phyloP scores from a whole-genome alignment of 2,888 invertebrate species.

The Drosophila borborema region DNA sequence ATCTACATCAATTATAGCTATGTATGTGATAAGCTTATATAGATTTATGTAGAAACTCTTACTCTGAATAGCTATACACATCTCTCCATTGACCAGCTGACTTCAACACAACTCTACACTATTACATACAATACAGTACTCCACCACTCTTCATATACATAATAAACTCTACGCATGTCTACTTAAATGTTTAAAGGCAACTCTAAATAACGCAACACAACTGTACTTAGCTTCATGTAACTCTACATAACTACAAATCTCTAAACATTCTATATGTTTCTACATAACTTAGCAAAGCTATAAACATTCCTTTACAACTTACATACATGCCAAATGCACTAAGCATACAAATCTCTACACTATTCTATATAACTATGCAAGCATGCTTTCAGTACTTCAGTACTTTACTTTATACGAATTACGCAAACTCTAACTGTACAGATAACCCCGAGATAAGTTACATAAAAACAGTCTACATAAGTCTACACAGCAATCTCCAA shows the following conservation, averaged over 20 bases:
- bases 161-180: neutral
- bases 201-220: neutral
- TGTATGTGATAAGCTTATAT: neutral
- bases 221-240: neutral
- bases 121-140: too few species aligned
- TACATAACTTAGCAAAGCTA: neutral
- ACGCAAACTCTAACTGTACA: too few species aligned
- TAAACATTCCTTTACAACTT: neutral
- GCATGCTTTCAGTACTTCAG: too few species aligned
- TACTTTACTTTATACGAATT: neutral
- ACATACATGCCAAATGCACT: neutral
- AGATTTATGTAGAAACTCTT: neutral
- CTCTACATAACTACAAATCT: neutral
- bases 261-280: neutral
- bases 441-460: neutral
- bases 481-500: slow-evolving; percentile 1
- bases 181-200: neutral
- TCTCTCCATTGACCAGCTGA: neutral
- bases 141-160: neutral
- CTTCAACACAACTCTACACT: too few species aligned
- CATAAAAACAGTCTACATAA: neutral
- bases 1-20: neutral
- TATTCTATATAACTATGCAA: neutral
- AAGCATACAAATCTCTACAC: neutral
- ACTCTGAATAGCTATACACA: neutral